phyloP scores from a whole-genome alignment of 2,113 vertebrate species.

The Pygoscelis antarcticus region DNA sequence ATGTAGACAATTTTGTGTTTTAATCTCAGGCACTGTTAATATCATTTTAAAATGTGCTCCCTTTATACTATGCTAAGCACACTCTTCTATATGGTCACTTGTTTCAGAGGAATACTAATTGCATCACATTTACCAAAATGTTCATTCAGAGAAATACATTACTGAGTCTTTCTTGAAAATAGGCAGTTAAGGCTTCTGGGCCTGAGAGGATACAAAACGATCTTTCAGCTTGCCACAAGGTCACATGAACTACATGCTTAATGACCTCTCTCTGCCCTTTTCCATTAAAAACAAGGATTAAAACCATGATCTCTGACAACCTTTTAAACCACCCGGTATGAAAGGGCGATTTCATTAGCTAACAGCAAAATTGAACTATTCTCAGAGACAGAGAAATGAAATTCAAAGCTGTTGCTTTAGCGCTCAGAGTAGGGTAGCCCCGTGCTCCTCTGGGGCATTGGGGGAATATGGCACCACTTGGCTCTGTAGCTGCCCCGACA shows the following conservation, averaged over 20 bases:
- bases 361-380: background rate
- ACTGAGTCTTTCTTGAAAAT: constrained; percentile 18
- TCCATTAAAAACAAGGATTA: constrained; percentile 10
- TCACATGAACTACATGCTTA: background rate
- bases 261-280: background rate
- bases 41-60: background rate
- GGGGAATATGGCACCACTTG: background rate
- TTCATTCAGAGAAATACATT: constrained; percentile 32
- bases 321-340: background rate
- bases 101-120: constrained; percentile 46
- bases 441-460: rapidly evolving
- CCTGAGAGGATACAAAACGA: background rate
- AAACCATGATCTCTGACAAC: background rate
- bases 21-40: background rate
- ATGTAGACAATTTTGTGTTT: background rate
- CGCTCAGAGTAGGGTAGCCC: background rate
- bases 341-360: constrained; percentile 5
- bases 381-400: background rate
- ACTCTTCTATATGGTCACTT: background rate
- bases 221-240: constrained; percentile 22
- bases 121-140: constrained; percentile 21
- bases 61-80: background rate
- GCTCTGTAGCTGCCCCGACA: background rate
- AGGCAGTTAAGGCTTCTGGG: constrained; percentile 40
- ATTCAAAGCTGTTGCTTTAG: background rate